Percentiles rank a stretch among this genome's conserved stretches.
phyloP scores from a whole-genome alignment of 2,888 invertebrate species.

The Melanargia galathea region DNA sequence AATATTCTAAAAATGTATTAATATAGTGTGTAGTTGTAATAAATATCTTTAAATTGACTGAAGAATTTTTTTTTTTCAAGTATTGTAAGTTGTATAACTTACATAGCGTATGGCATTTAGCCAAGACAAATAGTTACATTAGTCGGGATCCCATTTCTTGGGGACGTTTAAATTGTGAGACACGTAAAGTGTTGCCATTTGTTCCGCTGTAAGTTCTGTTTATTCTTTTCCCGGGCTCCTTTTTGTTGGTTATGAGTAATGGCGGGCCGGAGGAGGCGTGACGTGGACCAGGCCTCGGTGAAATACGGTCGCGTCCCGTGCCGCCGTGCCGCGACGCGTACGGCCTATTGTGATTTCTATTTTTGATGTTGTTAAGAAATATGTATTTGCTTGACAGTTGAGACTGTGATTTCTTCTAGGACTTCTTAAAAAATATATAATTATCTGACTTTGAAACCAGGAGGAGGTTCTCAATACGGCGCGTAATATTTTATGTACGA shows the following conservation, averaged over 20 bases:
- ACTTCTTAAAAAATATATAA: too few species aligned
- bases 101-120: conserved; percentile 57
- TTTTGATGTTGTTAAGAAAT: conserved; percentile 18
- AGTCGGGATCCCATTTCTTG: conserved; percentile 68
- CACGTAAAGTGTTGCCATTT: conserved; percentile 76
- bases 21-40: too few species aligned
- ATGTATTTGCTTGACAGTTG: conserved; percentile 2
- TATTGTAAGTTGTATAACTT: background rate
- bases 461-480: too few species aligned
- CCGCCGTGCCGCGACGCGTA: conserved; percentile 52
- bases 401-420: background rate
- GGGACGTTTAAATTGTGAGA: conserved; percentile 71
- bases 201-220: conserved; percentile 70
- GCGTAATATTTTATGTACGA: too few species aligned
- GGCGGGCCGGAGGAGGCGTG: conserved; percentile 58
- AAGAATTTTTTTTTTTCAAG: background rate
- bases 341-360: conserved; percentile 52
- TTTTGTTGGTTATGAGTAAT: conserved; percentile 71
- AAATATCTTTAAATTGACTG: background rate
- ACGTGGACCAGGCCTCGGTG: conserved; percentile 57
- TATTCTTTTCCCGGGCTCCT: conserved; percentile 64
- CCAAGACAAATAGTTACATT: conserved; percentile 69
- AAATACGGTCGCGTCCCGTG: conserved; percentile 61
- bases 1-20: too few species aligned
- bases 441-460: too few species aligned